Evolutionary conservation across 2,888 invertebrate species (phyloP).

Genomic region (Agrochola circellaris): DNA sequence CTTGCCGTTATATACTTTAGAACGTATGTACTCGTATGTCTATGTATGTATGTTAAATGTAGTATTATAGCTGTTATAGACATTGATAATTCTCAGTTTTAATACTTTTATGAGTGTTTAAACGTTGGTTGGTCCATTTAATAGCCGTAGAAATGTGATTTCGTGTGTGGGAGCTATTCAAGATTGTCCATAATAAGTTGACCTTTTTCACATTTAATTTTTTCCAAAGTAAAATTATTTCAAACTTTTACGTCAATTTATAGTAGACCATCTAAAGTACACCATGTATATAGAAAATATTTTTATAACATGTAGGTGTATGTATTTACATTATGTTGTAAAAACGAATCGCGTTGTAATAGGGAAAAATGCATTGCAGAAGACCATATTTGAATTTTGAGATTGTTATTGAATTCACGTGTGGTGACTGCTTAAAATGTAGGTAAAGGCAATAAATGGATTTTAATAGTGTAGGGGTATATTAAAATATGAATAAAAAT

Average conservation of each 20-base stretch:
- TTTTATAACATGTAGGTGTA: constrained; percentile 16
- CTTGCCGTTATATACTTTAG: constrained; percentile 55
- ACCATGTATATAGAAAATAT: background rate
- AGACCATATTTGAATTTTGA: constrained; percentile 1
- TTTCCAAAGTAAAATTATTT: background rate
- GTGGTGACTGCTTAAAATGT: constrained; percentile 2
- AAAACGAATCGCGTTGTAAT: constrained; percentile 10
- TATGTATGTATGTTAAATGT: constrained; percentile 22
- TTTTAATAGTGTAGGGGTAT: background rate
- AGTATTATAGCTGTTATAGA: constrained; percentile 21
- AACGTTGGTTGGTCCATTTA: constrained; percentile 1
- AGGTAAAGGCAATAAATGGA: constrained; percentile 41
- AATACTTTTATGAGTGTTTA: background rate
- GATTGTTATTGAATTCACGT: constrained; percentile 8
- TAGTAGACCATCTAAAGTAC: constrained; percentile 17
- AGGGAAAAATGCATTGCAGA: background rate
- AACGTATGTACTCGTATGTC: constrained; percentile 10
- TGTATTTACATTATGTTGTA: constrained; percentile 13
- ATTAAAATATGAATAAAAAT: background rate
- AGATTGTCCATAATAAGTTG: constrained; percentile 7
- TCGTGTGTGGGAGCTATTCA: background rate
- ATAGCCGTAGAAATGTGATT: background rate
- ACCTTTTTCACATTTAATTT: background rate
- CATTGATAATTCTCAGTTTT: constrained; percentile 12
- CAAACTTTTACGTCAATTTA: constrained; percentile 9